Evolutionary conservation across 23 tunicate genomes (phyloP).

Genomic region (Aplidium turbinatum): DNA sequence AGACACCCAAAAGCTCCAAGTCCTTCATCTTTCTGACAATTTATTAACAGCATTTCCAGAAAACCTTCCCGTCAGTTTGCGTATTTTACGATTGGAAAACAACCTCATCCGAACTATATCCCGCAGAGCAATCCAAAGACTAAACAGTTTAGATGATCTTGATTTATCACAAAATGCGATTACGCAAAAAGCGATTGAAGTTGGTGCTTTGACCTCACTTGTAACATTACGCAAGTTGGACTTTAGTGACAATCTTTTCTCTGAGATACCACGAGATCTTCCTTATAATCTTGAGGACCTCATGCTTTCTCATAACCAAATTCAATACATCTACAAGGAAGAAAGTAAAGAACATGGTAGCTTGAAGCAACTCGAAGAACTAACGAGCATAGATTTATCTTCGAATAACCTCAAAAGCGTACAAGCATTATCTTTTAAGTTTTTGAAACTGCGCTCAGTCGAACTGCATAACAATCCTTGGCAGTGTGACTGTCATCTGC

Average conservation of each 20-base stretch:
- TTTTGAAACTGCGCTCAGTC: conserved; percentile 17
- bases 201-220: conserved; percentile 11
- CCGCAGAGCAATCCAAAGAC: conserved; percentile 11
- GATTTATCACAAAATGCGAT: conserved; percentile 52
- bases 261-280: conserved; percentile 49
- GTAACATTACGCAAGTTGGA: conserved; percentile 16
- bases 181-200: conserved; percentile 14
- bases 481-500: conserved; percentile 71
- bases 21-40: conserved; percentile 44
- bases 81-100: conserved; percentile 31
- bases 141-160: conserved; percentile 33
- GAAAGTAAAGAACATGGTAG: conserved; percentile 36
- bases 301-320: conserved; percentile 38
- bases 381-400: conserved; percentile 57
- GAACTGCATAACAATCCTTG: conserved; percentile 71
- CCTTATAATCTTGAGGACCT: conserved; percentile 29
- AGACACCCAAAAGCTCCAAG: conserved; percentile 26
- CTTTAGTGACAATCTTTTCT: conserved; percentile 34
- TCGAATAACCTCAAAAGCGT: conserved; percentile 63
- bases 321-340: conserved; percentile 38
- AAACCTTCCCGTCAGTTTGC: conserved; percentile 47
- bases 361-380: not conserved
- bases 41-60: conserved; percentile 42
- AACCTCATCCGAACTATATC: conserved; percentile 34
- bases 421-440: conserved; percentile 37